Evolutionary conservation across 2,797 vertebrate genomes (phyloP).

Genomic region (Sebastes hubbsi): DNA sequence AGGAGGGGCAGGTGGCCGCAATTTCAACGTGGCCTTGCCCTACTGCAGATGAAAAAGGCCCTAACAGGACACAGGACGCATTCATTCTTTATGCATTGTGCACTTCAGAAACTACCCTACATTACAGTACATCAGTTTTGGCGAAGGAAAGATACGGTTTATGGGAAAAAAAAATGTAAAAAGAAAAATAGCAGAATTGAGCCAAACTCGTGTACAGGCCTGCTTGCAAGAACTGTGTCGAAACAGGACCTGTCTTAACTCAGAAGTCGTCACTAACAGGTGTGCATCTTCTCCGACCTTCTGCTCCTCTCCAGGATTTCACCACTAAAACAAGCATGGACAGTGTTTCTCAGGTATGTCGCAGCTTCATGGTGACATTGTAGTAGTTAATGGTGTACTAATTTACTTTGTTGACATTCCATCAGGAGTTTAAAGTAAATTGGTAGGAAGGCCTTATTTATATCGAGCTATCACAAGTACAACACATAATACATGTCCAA

Average conservation of each 20-base stretch:
- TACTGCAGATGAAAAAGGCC: not conserved
- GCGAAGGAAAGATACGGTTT: not conserved
- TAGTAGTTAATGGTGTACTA: not conserved
- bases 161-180: not conserved
- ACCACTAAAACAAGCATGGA: not conserved
- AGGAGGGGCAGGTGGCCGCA: not conserved
- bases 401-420: no score
- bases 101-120: not conserved
- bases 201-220: no score
- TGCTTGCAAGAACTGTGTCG: not conserved
- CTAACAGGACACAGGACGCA: not conserved
- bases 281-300: not conserved
- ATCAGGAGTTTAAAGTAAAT: not conserved
- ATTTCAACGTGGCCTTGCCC: not conserved
- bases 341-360: not conserved
- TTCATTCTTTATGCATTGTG: not conserved
- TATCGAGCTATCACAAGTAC: not conserved
- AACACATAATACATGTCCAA: rapidly evolving
- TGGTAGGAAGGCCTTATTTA: not conserved
- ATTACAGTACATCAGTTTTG: not conserved
- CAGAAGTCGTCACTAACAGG: not conserved
- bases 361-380: not conserved
- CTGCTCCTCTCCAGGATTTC: no score
- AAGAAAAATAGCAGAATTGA: not conserved
- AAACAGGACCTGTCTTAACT: not conserved